Percentiles rank a stretch among this genome's conserved stretches.
phyloP scores from a whole-genome alignment of 1,140 invertebrate genomes.

The Pseudomyrmex pallidus region DNA sequence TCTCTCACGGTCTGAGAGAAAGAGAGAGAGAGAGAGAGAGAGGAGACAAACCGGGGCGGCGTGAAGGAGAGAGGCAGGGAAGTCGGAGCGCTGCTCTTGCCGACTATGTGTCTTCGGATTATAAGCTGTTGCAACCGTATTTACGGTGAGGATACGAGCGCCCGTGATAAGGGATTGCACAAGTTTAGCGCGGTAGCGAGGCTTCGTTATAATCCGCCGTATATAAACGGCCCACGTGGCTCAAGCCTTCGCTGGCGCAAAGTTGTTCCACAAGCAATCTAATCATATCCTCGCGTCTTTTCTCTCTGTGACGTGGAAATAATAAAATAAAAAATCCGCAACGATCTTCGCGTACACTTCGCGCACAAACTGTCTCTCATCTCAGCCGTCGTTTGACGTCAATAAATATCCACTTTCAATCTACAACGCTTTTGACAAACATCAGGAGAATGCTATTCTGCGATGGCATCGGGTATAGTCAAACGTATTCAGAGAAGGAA shows the following conservation, averaged over 20 bases:
- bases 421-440: neutral
- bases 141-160: constrained; percentile 62
- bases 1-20: neutral
- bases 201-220: constrained; percentile 44
- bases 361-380: neutral
- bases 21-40: no score
- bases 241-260: constrained; percentile 2
- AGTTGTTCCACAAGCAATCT: constrained; percentile 7
- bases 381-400: no score
- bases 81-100: constrained; percentile 15
- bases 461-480: neutral
- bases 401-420: neutral
- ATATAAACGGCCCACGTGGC: constrained; percentile 68
- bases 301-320: neutral
- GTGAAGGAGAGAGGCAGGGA: constrained; percentile 1
- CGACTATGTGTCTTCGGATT: constrained; percentile 69
- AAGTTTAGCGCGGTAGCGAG: constrained; percentile 67
- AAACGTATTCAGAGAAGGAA: neutral
- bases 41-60: neutral
- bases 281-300: constrained; percentile 17
- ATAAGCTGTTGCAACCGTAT: constrained; percentile 74
- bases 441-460: neutral
- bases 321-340: neutral
- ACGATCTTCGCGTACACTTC: neutral
- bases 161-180: constrained; percentile 70